Evolutionary conservation across 1,140 invertebrate genomes (phyloP).

Genomic region (Arion vulgaris): DNA sequence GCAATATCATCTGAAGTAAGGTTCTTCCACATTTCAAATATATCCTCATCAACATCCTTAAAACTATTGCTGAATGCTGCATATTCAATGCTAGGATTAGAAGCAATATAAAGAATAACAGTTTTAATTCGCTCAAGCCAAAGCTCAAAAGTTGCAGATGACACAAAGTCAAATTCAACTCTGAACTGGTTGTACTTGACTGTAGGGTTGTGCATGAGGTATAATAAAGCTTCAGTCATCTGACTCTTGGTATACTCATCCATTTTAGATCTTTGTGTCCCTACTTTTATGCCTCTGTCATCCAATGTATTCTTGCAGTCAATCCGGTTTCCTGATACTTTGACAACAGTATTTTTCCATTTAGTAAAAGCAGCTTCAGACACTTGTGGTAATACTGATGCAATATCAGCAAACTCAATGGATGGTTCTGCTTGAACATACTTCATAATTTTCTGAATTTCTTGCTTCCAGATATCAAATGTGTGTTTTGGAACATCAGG

Average conservation of each 20-base stretch:
- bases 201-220: slow-evolving; percentile 43
- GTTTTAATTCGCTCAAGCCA: slow-evolving; percentile 39
- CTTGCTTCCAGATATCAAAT: slow-evolving; percentile 47
- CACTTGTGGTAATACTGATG: slow-evolving; percentile 30
- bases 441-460: slow-evolving; percentile 45
- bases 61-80: slow-evolving; percentile 28
- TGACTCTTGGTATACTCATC: slow-evolving; percentile 20
- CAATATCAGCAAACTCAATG: slow-evolving; percentile 39
- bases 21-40: slow-evolving; percentile 39
- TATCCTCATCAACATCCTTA: slow-evolving; percentile 36
- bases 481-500: slow-evolving; percentile 40
- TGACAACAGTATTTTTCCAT: slow-evolving; percentile 31
- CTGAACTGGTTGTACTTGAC: slow-evolving; percentile 39
- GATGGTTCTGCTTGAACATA: slow-evolving; percentile 41
- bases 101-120: slow-evolving; percentile 29
- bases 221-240: slow-evolving; percentile 36
- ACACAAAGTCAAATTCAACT: slow-evolving; percentile 37
- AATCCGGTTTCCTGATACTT: background rate
- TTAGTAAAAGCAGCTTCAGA: slow-evolving; percentile 31
- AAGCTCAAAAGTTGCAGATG: slow-evolving; percentile 39
- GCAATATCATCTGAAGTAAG: slow-evolving; percentile 11
- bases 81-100: slow-evolving; percentile 41
- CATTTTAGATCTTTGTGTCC: background rate
- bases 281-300: background rate
- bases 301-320: background rate